Base-by-base conservation (phyloP, 2,113 vertebrate genomes). In the Cyanistes caeruleus region DNA sequence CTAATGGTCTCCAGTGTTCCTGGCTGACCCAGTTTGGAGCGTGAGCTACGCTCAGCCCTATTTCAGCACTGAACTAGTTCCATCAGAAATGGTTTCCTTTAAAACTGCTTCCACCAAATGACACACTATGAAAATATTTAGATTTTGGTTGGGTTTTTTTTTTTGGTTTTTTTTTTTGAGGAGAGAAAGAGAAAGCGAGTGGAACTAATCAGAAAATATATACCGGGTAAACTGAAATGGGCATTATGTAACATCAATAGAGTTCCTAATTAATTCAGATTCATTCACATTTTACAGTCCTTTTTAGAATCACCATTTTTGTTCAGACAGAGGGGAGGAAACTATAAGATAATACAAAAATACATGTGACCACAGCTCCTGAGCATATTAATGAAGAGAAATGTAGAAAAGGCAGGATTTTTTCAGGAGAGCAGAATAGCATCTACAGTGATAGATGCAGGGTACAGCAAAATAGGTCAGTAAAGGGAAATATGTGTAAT, bases 401-500 rank as follows among this genome's bases (percentile, higher is more conserved):
- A 95, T 85, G 91, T 70, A 69, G 86, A 95, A 95, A 95, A 95
- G 43, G 48, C 59, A 96, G 43, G 59, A 65, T 87, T 90, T 89
- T 93, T 91, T 85, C 2, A 25, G 70, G 86, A 72, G 77, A 95
- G 53, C 65, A 94, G 89, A 95, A 85, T 87, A 96, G 70, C 65
- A 13, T 72, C 79, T 87, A 21, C 53, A 69, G 55, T 95, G 94
- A 95, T 90, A 94, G 90, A 97, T 96, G 68, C 76, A 95, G 92
- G 91, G 73, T 81, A 89, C 59, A 92, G 78, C 92, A 87, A 97
- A 97, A 97, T 97, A 97, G 94, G 96, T 97, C 96, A 97, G 88
- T 93, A 93, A 97, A 94, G 93, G 69, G 72, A 97, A 90, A 94
- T 80, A 41, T 76, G 67, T 84, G 75, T 89, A 96, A 97, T 95